These are phyloP conservation scores for Solea senegalensis DNA, from an alignment of 2,113 vertebrate genomes.

Conservation along the genomic window DNA sequence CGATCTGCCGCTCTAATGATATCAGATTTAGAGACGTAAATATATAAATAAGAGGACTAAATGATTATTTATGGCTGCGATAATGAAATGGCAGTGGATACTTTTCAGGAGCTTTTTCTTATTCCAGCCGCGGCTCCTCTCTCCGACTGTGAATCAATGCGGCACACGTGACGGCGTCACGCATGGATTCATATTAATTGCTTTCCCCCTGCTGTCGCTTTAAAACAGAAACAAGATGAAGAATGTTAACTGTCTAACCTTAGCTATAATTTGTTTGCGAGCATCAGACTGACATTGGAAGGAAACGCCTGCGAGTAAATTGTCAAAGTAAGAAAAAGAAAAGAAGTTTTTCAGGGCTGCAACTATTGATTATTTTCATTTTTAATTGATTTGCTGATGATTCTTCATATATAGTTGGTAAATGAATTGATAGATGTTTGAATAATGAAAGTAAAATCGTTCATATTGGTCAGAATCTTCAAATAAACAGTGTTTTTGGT, in stretches of 20 bases:
- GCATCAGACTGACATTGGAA: neutral
- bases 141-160: conserved; percentile 3
- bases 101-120: conserved; percentile 3
- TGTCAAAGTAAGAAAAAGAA: neutral
- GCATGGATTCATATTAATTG: conserved; percentile 24
- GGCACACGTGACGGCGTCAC: neutral
- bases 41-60: neutral
- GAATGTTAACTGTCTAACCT: neutral
- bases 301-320: neutral
- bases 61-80: conserved; percentile 4
- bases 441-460: too few relatives aligned
- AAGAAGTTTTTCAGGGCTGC: neutral
- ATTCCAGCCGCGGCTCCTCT: neutral
- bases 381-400: too few relatives aligned
- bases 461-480: too few relatives aligned
- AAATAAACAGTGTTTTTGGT: too few relatives aligned
- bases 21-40: too few relatives aligned
- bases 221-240: neutral
- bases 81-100: conserved; percentile 34
- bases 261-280: neutral
- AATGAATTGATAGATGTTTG: too few relatives aligned
- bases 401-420: too few relatives aligned
- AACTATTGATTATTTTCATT: neutral
- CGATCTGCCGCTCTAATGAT: neutral
- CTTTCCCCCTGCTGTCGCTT: neutral